Conservation (phyloP, 1,140 invertebrate genomes). For the Anoplophora glabripennis region DNA sequence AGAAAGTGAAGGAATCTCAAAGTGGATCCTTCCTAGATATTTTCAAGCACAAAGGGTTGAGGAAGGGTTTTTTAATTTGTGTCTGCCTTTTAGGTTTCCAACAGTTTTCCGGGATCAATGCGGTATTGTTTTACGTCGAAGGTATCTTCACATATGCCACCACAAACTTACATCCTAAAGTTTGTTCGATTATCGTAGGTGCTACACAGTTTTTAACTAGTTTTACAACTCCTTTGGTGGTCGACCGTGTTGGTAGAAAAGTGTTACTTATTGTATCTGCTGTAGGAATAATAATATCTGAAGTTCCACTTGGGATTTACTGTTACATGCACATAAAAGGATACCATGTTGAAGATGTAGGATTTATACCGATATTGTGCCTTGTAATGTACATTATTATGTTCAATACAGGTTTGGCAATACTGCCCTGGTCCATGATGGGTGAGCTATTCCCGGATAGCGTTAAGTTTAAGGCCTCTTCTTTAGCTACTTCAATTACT, state of each 20-base stretch:
- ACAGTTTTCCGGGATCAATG: conserved; percentile 78
- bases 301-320: conserved; percentile 39
- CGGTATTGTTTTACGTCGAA: conserved; percentile 76
- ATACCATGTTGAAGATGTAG: conserved; percentile 22
- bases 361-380: conserved; percentile 33
- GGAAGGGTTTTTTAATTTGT: conserved; percentile 66
- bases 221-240: conserved; percentile 65
- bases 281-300: conserved; percentile 55
- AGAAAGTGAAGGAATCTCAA: conserved; percentile 23
- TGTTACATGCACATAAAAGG: conserved; percentile 29
- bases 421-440: conserved; percentile 80
- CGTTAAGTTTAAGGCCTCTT: conserved; percentile 70
- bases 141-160: conserved; percentile 66
- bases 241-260: conserved; percentile 71
- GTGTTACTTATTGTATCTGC: conserved; percentile 68
- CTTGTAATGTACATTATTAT: conserved; percentile 37
- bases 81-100: conserved; percentile 69
- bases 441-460: conserved; percentile 76
- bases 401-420: conserved; percentile 63
- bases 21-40: conserved; percentile 56
- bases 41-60: conserved; percentile 53
- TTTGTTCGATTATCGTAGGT: conserved; percentile 77
- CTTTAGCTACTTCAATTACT: conserved; percentile 69
- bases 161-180: conserved; percentile 54
- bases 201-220: conserved; percentile 67